A percentile compares a stretch with the other conserved stretches of the same genome.
These are phyloP conservation scores for Amblyjoppa fuscipennis DNA, from an alignment of 2,888 invertebrate species.

Conservation along the genomic window DNA sequence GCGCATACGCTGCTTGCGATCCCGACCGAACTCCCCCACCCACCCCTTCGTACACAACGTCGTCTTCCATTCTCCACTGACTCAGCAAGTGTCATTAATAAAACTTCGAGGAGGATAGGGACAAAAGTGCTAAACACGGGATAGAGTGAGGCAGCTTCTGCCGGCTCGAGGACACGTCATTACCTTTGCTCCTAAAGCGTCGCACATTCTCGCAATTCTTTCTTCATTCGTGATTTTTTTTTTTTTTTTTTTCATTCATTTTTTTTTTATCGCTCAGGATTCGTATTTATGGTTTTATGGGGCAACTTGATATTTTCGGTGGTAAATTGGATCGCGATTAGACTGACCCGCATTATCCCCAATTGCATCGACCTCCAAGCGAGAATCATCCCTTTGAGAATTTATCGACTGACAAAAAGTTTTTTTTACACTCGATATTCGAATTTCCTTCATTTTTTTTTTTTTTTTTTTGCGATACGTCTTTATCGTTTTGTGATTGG, in stretches of 20 bases:
- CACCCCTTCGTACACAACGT: constrained; percentile 10
- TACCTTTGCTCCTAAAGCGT: constrained; percentile 48
- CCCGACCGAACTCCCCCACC: constrained; percentile 36
- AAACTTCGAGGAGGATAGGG: constrained; percentile 78
- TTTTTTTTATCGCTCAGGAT: constrained; percentile 5
- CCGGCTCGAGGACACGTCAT: constrained; percentile 65
- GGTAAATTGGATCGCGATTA: background rate
- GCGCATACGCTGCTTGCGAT: constrained; percentile 34
- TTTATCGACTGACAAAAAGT: constrained; percentile 39
- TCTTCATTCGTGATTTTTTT: background rate
- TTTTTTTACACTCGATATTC: too few relatives aligned
- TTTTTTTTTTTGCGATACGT: too few relatives aligned
- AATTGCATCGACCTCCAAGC: background rate
- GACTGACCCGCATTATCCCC: background rate
- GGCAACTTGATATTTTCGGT: too few relatives aligned
- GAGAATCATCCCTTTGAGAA: constrained; percentile 20
- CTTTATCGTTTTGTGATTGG: background rate
- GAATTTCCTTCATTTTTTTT: too few relatives aligned
- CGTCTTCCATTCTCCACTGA: constrained; percentile 73
- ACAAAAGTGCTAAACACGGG: constrained; percentile 80
- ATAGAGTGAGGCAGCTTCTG: constrained; percentile 52
- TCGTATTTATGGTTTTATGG: background rate
- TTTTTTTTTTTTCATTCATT: background rate
- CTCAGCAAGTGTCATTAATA: constrained; percentile 83
- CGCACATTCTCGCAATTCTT: background rate